phyloP scores from a whole-genome alignment of 1,140 invertebrate genomes.

The Drosophila kanapiae region DNA sequence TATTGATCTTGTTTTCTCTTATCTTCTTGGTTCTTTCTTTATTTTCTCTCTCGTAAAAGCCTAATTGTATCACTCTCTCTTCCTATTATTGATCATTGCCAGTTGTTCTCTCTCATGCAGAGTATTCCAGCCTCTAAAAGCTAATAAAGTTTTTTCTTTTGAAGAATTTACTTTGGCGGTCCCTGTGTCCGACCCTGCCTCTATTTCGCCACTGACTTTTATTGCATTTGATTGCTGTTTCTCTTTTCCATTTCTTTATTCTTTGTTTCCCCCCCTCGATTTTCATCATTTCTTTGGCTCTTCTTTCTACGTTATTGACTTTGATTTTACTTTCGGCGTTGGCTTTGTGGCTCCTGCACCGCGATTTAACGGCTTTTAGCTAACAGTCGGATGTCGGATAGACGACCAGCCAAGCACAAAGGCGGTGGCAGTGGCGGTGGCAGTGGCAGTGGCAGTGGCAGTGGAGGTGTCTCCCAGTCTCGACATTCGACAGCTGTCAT shows the following conservation, averaged over 20 bases:
- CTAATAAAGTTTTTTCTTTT: constrained; percentile 1
- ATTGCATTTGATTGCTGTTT: constrained; percentile 71
- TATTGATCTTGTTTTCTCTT: neutral
- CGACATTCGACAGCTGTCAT: constrained; percentile 64
- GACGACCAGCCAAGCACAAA: constrained; percentile 45
- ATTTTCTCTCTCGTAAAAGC: neutral
- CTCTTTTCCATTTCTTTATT: neutral
- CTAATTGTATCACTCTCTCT: neutral
- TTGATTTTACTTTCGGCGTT: constrained; percentile 74
- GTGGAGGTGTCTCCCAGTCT: constrained; percentile 10
- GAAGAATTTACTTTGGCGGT: neutral
- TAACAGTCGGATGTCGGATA: constrained; percentile 44
- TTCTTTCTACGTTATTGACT: constrained; percentile 63
- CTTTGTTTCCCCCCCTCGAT: neutral
- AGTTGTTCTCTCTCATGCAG: constrained; percentile 14
- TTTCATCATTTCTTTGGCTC: constrained; percentile 43
- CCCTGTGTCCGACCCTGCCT: constrained; percentile 7
- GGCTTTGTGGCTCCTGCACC: constrained; percentile 62
- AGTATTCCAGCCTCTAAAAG: neutral
- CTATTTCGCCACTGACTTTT: constrained; percentile 40
- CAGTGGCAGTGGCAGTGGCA: neutral
- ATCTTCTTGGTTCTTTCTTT: neutral
- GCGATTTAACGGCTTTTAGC: constrained; percentile 64
- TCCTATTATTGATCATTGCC: constrained; percentile 6
- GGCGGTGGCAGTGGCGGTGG: constrained; percentile 4